These are phyloP conservation scores for Entomyzon cyanotis DNA, from an alignment of 2,113 vertebrate species.

Conservation along the genomic window DNA sequence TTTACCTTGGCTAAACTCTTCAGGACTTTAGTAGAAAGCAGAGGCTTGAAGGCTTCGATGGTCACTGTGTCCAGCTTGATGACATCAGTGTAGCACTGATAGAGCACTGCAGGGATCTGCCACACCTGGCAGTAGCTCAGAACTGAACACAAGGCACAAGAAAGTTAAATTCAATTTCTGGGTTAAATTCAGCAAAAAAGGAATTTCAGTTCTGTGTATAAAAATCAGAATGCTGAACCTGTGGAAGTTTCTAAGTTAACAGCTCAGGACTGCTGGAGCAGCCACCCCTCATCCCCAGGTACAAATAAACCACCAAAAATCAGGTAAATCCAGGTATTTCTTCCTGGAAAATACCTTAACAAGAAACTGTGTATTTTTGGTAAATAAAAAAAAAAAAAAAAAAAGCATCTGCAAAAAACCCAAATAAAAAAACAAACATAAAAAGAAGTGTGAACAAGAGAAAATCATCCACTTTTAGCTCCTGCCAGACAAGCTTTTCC, in stretches of 20 bases:
- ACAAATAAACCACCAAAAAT: neutral
- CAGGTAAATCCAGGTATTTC: neutral
- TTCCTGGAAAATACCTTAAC: neutral
- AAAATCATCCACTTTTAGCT: neutral
- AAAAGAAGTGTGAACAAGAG: neutral
- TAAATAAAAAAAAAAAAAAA: neutral
- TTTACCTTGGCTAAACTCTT: conserved; percentile 83
- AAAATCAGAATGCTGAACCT: neutral
- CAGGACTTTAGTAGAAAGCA: conserved; percentile 73
- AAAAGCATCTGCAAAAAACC: neutral
- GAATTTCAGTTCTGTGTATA: neutral
- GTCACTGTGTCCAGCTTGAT: conserved; percentile 84
- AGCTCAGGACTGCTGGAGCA: neutral
- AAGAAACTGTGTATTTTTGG: neutral
- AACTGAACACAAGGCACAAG: conserved; percentile 69
- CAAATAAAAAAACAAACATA: neutral
- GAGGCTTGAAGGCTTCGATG: conserved; percentile 85
- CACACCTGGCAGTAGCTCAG: conserved; percentile 90
- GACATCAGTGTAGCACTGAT: conserved; percentile 90
- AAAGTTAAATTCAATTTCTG: rapidly evolving
- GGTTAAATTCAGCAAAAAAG: neutral
- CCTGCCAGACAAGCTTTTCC: neutral
- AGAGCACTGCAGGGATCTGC: conserved; percentile 81
- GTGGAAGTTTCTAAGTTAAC: neutral
- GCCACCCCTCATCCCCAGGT: neutral